A percentile compares a stretch with the other conserved stretches of the same genome.
phyloP scores from a whole-genome alignment of 2,888 invertebrate genomes.

The Onchidella celtica region DNA sequence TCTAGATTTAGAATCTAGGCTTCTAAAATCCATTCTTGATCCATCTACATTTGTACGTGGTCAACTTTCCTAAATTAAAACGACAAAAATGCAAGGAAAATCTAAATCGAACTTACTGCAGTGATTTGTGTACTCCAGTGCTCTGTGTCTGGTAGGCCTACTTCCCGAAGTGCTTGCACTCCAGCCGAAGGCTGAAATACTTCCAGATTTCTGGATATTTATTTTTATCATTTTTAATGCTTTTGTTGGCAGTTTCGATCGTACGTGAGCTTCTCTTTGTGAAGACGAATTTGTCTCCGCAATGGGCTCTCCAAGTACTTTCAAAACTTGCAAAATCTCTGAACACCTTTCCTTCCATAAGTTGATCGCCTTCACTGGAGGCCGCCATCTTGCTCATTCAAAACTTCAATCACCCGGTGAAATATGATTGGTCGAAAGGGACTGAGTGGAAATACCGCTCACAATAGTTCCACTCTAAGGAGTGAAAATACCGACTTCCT shows the following conservation, averaged over 20 bases:
- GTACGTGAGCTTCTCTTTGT: not conserved
- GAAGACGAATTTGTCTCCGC: not conserved
- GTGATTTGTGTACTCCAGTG: not conserved
- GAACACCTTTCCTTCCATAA: not conserved
- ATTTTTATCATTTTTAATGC: not conserved
- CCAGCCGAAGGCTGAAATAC: not conserved
- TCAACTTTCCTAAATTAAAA: too few relatives aligned
- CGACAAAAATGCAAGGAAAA: too few relatives aligned
- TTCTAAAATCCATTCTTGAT: too few relatives aligned
- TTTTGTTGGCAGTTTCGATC: not conserved
- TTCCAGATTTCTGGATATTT: not conserved
- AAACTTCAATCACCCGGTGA: not conserved
- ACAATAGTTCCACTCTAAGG: not conserved
- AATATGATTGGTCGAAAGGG: not conserved
- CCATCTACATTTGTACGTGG: too few relatives aligned
- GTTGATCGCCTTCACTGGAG: not conserved
- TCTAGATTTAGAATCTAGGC: too few relatives aligned
- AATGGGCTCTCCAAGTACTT: not conserved
- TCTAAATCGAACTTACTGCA: too few relatives aligned
- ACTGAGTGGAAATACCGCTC: not conserved
- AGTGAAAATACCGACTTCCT: not conserved
- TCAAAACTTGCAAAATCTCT: not conserved
- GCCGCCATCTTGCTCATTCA: not conserved
- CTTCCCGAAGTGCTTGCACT: not conserved
- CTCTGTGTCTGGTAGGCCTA: not conserved